These are phyloP conservation scores for Odobenus rosmarus DNA, from an alignment of 2,113 vertebrate genomes.

Conservation along the genomic window DNA sequence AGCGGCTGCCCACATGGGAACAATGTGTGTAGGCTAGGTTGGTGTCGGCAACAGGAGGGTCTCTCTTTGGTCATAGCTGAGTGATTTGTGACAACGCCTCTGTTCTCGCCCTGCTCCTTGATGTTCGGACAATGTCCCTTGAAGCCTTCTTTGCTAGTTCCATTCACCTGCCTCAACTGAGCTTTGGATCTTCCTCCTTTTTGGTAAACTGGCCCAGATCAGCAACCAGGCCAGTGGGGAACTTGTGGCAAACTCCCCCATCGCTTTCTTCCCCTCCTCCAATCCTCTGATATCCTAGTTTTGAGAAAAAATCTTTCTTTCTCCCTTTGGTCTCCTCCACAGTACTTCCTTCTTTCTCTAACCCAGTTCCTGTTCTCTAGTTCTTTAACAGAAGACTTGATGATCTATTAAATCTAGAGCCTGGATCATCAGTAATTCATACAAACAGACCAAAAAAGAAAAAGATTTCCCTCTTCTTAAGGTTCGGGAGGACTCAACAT, in stretches of 20 bases:
- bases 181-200: background rate
- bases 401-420: background rate
- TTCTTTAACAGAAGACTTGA: background rate
- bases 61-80: background rate
- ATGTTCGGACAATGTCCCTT: background rate
- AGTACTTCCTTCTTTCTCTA: background rate
- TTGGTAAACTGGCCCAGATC: background rate
- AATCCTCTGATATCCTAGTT: background rate
- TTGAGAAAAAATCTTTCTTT: background rate
- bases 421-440: background rate
- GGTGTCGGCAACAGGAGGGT: background rate
- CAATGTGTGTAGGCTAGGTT: background rate
- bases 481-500: background rate
- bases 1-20: background rate
- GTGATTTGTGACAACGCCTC: background rate
- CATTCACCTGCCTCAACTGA: background rate
- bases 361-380: background rate
- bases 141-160: background rate
- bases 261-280: background rate
- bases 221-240: background rate
- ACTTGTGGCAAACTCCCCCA: background rate
- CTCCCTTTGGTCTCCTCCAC: background rate
- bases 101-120: background rate
- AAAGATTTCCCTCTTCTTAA: background rate
- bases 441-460: background rate